Evolutionary conservation across 2,113 vertebrate species (phyloP), one percentile per base, ranked within the genome.

Genomic region (Vulpes vulpes): DNA sequence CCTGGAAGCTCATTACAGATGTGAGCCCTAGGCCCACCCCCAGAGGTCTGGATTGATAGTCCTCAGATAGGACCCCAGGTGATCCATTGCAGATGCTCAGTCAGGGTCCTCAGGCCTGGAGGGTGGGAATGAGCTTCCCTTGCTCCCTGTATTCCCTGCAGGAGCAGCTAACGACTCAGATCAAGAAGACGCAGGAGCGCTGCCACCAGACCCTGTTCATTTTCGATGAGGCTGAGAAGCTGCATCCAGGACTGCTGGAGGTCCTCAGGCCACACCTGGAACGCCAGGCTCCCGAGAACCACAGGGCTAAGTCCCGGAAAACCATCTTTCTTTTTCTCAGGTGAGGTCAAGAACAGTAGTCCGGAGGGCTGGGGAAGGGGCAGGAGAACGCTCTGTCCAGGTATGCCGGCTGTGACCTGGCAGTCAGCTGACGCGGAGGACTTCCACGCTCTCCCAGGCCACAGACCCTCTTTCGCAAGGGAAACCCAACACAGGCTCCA

Each of bases 201-300:
- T 99, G 99, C 96, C 95, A 95, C 17, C 99, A 99, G 98, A 98
- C 99, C 38, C 98, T 99, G 80, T 99, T 99, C 96, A 99, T 99
- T 97, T 99, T 99, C 0, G 99, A 99, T 1, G 99, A 99, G 96
- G 99, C 99, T 0, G 99, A 99, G 98, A 99, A 99, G 97, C 99
- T 99, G 84, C 99, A 99, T 49, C 98, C 98, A 0, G 98, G 97
- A 38, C 99, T 99, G 88, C 99, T 99, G 59, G 99, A 99, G 3
- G 99, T 99, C 93, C 99, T 99, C 69, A 99, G 98, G 83, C 99
- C 99, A 57, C 99, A 99, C 97, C 96, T 99, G 99, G 99, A 99
- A 96, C 99, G 55, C 65, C 97, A 97, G 10, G 94, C 98, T 98
- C 98, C 97, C 3, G 79, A 98, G 27, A 73, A 27, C 98, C 69